Base-by-base conservation (phyloP, 2,797 vertebrate species). In the Xenentodon cancila region DNA sequence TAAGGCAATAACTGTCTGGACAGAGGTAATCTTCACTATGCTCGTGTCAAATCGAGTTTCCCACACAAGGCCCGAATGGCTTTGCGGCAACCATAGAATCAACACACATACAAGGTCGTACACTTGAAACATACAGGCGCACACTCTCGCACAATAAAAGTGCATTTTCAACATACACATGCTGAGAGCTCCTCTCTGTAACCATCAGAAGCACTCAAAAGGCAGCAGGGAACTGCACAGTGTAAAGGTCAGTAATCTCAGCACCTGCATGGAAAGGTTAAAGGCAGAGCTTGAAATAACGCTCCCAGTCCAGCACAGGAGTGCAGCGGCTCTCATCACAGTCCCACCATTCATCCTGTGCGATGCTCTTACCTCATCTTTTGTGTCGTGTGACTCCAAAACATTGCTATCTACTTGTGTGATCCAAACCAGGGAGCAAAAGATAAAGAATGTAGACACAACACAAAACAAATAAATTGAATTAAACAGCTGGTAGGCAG, bases 1-100 rank as follows among this genome's bases (percentile, higher is more conserved):
- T 88, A 77, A 89, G 89, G 89, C 88, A 90, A 88, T 89, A 85
- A 90, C 84, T 84, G 85, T 88, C 88, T 79, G 84, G 85, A 88
- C 85, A 82, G 78, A 73, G 80, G 84, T 91, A 88, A 91, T 91
- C 88, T 89, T 81, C 88, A 75, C 80, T 67, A 64, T 45, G 74
- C 72, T 86, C 60, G 73, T 85, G 88, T 90, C 91, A 88, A 84
- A 88, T 86, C 69, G 47, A 87, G 82, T 89, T 90, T 85, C 87
- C 77, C 47, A 73, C 76, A 45, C 56, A 7, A 61, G 82, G 53
- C 64, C 73, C 15, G 30, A 21, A 52, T n/a, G 57, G 61, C 70
- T 78, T 51, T 20, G 45, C 64, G 13, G 73, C 64, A 46, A 53
- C 48, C 73, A 44, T 67, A 47, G 48, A 80, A 57, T 55, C 68